These are phyloP conservation scores for Nebria salina DNA, from an alignment of 2,888 invertebrate species.

Conservation along the genomic window DNA sequence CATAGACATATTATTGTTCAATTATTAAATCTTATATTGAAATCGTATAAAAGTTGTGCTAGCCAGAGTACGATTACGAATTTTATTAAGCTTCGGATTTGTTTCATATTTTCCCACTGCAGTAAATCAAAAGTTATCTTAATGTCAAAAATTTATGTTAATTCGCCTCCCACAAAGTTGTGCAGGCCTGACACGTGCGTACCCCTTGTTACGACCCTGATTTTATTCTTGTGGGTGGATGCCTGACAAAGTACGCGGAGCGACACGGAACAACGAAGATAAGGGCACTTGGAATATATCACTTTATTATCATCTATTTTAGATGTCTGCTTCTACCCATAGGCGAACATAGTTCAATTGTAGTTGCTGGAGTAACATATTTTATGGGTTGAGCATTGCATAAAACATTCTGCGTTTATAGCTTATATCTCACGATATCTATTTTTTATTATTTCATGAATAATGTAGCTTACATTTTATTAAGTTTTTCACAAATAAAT, in stretches of 20 bases:
- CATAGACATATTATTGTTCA: neutral
- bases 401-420: neutral
- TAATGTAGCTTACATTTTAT: too few species aligned
- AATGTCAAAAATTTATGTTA: neutral
- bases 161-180: neutral
- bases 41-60: neutral
- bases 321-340: neutral
- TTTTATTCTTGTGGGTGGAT: neutral
- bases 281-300: neutral
- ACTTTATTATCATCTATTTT: slow-evolving; percentile 1
- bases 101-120: neutral
- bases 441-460: too few species aligned
- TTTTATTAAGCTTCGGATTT: neutral
- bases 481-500: too few species aligned
- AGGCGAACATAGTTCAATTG: neutral
- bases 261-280: neutral
- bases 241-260: slow-evolving; percentile 1
- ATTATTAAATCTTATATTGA: neutral
- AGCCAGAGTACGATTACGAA: too few species aligned
- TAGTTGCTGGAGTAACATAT: neutral
- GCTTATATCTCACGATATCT: too few species aligned
- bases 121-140: neutral
- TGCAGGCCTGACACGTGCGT: neutral
- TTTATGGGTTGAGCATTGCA: neutral
- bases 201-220: neutral